phyloP scores from a whole-genome alignment of 1,140 invertebrate genomes.

The Drosophila subpulchrella region DNA sequence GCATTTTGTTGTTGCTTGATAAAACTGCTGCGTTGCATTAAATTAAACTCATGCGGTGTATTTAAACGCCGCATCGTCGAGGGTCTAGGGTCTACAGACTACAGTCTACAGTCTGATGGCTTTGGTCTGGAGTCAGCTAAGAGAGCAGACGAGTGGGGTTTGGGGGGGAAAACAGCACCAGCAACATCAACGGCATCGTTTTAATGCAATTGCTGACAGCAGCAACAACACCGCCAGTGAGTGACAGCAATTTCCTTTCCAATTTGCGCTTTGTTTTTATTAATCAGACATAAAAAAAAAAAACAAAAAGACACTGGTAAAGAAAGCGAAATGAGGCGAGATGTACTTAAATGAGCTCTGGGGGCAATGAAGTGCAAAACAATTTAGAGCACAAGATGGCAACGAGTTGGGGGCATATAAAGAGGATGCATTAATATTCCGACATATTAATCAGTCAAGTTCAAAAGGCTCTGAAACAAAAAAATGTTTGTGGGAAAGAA shows the following conservation, averaged over 20 bases:
- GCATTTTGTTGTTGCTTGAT: constrained; percentile 67
- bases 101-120: background rate
- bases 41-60: constrained; percentile 79
- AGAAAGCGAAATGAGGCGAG: constrained; percentile 27
- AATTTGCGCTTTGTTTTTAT: constrained; percentile 75
- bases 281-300: constrained; percentile 54
- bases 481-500: background rate
- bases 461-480: background rate
- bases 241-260: constrained; percentile 79
- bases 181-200: constrained; percentile 32
- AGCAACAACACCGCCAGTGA: constrained; percentile 48
- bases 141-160: constrained; percentile 3
- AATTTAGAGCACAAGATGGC: constrained; percentile 26
- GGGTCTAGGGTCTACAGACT: constrained; percentile 9
- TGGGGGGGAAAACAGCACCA: constrained; percentile 2
- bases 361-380: constrained; percentile 40
- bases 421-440: background rate
- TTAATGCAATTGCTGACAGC: constrained; percentile 74
- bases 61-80: constrained; percentile 63
- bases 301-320: constrained; percentile 9
- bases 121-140: constrained; percentile 13
- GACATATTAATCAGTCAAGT: background rate
- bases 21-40: constrained; percentile 81
- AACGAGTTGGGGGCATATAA: background rate
- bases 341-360: constrained; percentile 29